phyloP scores from a whole-genome alignment of 92 coral and sea anemone genomes.

The Bergia puertoricense region DNA sequence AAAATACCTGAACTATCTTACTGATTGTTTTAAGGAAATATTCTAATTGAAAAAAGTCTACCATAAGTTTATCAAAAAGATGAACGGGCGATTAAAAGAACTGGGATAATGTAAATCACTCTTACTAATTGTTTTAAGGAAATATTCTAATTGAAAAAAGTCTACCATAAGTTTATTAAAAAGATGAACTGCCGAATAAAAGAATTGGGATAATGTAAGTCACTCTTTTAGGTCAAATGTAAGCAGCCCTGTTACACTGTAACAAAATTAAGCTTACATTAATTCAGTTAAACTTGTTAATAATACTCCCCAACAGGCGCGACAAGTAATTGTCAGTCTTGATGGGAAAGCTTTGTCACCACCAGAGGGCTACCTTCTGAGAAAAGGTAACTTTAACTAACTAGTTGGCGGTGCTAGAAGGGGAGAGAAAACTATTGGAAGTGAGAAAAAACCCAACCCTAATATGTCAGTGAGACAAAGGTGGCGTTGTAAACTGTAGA shows the following conservation, averaged over 20 bases:
- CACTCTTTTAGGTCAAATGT: not conserved
- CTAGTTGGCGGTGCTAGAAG: not conserved
- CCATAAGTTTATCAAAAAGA: no score
- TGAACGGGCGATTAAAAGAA: not conserved
- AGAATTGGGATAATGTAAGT: not conserved
- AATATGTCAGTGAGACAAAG: no score
- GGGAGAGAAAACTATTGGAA: not conserved
- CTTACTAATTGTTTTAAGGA: not conserved
- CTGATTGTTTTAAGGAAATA: not conserved
- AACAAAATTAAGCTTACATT: not conserved
- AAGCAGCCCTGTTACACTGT: not conserved
- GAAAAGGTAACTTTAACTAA: constrained; percentile 73
- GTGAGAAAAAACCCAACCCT: no score
- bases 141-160: not conserved
- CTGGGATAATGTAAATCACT: no score
- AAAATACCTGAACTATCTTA: no score
- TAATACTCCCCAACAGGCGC: constrained; percentile 61
- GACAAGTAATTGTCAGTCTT: constrained; percentile 73
- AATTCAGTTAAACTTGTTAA: no score
- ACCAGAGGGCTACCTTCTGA: constrained; percentile 77
- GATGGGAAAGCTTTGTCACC: constrained; percentile 80
- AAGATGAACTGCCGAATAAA: not conserved
- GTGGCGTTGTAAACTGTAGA: no score
- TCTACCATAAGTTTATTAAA: no score
- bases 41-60: not conserved